Evolutionary conservation across 1,140 invertebrate species (phyloP), one percentile per base, ranked within the genome.

Genomic region (Dendroctonus valens): DNA sequence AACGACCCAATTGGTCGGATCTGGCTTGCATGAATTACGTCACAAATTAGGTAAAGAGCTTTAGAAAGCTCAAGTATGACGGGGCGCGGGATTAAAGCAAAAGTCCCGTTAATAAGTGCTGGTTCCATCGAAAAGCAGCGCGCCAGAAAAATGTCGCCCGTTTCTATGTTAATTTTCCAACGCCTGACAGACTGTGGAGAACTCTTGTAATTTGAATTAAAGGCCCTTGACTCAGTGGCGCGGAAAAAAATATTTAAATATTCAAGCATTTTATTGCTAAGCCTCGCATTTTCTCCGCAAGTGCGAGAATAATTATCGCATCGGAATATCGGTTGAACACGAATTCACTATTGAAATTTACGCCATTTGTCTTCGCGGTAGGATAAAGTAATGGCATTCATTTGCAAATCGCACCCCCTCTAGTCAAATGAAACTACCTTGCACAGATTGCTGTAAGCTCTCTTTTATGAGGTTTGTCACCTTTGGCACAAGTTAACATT

Each of bases 1-100:
- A 61, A 61, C 48, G 39, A 37, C 48, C 59, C 49, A 61, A 61
- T 61, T 61, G 59, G 59, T 41, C 49, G 59, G 49, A 61, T 61
- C 59, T 61, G 59, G 59, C 59, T 61, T 41, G 48, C 37, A 52
- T 9, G 37, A 61, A 61, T 61, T 61, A 61, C 49, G 41, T 61
- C 49, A 61, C 59, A 61, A 61, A 61, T 52, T 61, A 61, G 39
- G 59, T 52, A 61, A 52, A 61, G 52, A 51, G 39, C 48, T 49
- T 48, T 41, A 51, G n/a, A 41, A 52, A 61, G 50, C 57, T 49
- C 57, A 59, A 49, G 12, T n/a, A 46, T n/a, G 44, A 52, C 49
- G 39, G 14, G 59, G 40, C 37, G 59, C 48, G 7, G 48, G 59
- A 51, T 61, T 61, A 61, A 61, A 61, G 44, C 59, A 61, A n/a